These are phyloP conservation scores for Phaedon cochleariae DNA, from an alignment of 2,888 invertebrate genomes.

Conservation along the genomic window DNA sequence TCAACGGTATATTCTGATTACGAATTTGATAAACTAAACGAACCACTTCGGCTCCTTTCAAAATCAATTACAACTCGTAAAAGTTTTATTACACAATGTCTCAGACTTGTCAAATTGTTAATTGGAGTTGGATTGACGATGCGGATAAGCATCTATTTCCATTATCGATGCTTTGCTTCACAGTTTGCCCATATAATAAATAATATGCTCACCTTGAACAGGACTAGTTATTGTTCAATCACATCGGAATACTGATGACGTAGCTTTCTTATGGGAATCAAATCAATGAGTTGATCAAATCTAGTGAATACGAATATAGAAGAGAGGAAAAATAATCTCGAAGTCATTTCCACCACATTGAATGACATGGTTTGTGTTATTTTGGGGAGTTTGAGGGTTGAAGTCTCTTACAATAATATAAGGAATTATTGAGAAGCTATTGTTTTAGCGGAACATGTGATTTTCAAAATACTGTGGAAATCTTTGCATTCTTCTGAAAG, in stretches of 20 bases:
- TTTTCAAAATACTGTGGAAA: too few species aligned
- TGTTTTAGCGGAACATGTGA: too few species aligned
- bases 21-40: conserved; percentile 41
- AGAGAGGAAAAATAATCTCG: too few species aligned
- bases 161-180: conserved; percentile 8
- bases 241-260: background rate
- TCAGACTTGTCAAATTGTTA: conserved; percentile 57
- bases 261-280: too few species aligned
- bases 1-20: conserved; percentile 8
- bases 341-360: too few species aligned
- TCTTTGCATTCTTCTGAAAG: too few species aligned
- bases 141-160: conserved; percentile 45
- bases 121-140: conserved; percentile 56
- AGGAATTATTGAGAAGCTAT: too few species aligned
- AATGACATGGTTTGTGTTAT: too few species aligned
- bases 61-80: conserved; percentile 54
- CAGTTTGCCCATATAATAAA: conserved; percentile 6
- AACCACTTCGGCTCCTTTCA: conserved; percentile 45
- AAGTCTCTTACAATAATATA: too few species aligned
- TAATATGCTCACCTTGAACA: background rate
- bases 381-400: too few species aligned
- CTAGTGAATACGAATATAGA: too few species aligned
- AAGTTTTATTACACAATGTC: conserved; percentile 58
- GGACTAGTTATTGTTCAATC: background rate
- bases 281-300: too few species aligned